These are phyloP conservation scores for Drosophila nigrodunni DNA, from an alignment of 1,140 invertebrate genomes.

Conservation along the genomic window DNA sequence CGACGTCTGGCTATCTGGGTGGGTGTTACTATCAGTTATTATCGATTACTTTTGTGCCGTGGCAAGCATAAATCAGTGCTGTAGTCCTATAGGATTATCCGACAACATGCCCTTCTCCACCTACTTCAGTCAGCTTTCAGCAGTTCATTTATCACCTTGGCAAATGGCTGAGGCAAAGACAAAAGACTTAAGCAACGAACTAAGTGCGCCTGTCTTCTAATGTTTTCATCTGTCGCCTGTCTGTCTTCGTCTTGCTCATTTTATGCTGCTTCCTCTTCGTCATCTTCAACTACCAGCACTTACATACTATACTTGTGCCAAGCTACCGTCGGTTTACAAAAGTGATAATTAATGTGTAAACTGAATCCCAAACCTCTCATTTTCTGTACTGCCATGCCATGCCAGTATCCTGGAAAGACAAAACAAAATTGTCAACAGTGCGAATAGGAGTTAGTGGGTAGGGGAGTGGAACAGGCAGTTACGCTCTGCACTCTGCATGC, in stretches of 20 bases:
- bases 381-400: constrained; percentile 2
- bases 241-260: constrained; percentile 11
- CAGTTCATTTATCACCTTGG: constrained; percentile 77
- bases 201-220: constrained; percentile 67
- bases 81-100: constrained; percentile 18
- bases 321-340: constrained; percentile 63
- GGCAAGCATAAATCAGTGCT: constrained; percentile 64
- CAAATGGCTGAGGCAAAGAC: constrained; percentile 51
- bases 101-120: not conserved
- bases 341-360: constrained; percentile 83
- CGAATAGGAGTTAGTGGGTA: too few species aligned
- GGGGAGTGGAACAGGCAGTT: constrained; percentile 13
- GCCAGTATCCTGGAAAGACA: constrained; percentile 34
- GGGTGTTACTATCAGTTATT: constrained; percentile 80
- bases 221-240: constrained; percentile 54
- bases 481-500: constrained; percentile 63
- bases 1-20: constrained; percentile 49
- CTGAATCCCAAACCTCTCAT: constrained; percentile 46
- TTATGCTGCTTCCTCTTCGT: constrained; percentile 6
- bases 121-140: constrained; percentile 56
- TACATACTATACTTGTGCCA: constrained; percentile 12
- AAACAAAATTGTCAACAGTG: constrained; percentile 72
- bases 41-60: constrained; percentile 71
- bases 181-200: constrained; percentile 74
- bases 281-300: constrained; percentile 11